Conservation (phyloP, 2,888 invertebrate genomes). For the Nomada lathburiana region DNA sequence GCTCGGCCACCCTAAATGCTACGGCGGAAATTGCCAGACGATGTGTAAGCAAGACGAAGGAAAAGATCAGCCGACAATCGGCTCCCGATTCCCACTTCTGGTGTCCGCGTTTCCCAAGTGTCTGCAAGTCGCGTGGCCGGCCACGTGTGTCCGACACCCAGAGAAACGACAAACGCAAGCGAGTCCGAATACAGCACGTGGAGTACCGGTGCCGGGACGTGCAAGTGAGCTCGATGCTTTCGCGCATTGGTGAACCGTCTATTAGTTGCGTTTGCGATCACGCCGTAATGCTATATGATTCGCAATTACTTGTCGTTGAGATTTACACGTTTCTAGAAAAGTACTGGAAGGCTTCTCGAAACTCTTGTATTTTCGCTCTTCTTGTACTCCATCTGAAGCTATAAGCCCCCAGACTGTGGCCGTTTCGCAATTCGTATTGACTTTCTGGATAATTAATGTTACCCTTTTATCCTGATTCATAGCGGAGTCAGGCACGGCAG, state of each 20-base stretch:
- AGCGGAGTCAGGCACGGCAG: slow-evolving; percentile 1
- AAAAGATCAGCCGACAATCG: slow-evolving; percentile 38
- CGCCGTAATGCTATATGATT: too few species aligned
- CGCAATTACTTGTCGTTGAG: neutral
- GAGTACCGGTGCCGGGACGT: slow-evolving; percentile 17
- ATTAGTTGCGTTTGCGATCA: too few species aligned
- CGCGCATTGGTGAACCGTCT: neutral
- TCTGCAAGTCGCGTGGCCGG: slow-evolving; percentile 51
- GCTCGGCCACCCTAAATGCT: too few species aligned
- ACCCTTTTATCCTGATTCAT: neutral
- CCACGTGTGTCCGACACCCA: slow-evolving; percentile 43
- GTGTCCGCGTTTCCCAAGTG: slow-evolving; percentile 29
- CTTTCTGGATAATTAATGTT: neutral
- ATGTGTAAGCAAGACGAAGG: neutral
- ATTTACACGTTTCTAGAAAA: neutral
- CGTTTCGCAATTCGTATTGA: neutral
- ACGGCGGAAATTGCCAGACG: neutral
- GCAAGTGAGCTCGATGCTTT: slow-evolving; percentile 24
- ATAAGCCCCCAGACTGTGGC: neutral
- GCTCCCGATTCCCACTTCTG: slow-evolving; percentile 49
- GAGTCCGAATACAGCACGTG: slow-evolving; percentile 20
- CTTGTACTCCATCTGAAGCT: neutral
- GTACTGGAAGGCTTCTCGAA: too few species aligned
- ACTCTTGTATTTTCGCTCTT: too few species aligned
- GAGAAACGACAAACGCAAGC: slow-evolving; percentile 26